phyloP scores from a whole-genome alignment of 1,140 invertebrate species.

The Atopsyche davidsoni region DNA sequence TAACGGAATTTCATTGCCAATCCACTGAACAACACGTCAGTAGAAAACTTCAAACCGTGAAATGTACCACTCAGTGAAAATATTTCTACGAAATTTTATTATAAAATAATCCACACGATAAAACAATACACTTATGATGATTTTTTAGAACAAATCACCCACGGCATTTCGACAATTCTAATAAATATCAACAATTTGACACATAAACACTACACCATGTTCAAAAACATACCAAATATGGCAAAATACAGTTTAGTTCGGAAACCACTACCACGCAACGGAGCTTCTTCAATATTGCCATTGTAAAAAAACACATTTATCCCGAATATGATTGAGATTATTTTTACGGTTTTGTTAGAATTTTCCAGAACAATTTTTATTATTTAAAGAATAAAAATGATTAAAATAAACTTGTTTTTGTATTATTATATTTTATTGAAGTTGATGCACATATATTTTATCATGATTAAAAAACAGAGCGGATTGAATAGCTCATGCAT shows the following conservation, averaged over 20 bases:
- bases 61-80: conserved; percentile 1
- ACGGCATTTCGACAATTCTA: background rate
- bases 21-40: conserved; percentile 8
- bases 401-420: too few relatives aligned
- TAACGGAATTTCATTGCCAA: background rate
- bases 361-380: too few relatives aligned
- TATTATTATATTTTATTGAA: too few relatives aligned
- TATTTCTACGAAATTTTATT: conserved; percentile 1
- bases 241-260: too few relatives aligned
- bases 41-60: background rate
- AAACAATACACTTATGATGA: background rate
- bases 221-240: conserved; percentile 24
- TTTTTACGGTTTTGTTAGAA: too few relatives aligned
- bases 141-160: conserved; percentile 2
- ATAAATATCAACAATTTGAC: conserved; percentile 17
- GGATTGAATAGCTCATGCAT: too few relatives aligned
- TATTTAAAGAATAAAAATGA: too few relatives aligned
- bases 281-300: too few relatives aligned
- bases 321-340: too few relatives aligned
- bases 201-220: conserved; percentile 23
- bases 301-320: conserved; percentile 10
- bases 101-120: background rate
- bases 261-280: too few relatives aligned
- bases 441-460: too few relatives aligned
- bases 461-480: too few relatives aligned